Evolutionary conservation across 23 tunicate genomes (phyloP).

Genomic region (Aplidium turbinatum): DNA sequence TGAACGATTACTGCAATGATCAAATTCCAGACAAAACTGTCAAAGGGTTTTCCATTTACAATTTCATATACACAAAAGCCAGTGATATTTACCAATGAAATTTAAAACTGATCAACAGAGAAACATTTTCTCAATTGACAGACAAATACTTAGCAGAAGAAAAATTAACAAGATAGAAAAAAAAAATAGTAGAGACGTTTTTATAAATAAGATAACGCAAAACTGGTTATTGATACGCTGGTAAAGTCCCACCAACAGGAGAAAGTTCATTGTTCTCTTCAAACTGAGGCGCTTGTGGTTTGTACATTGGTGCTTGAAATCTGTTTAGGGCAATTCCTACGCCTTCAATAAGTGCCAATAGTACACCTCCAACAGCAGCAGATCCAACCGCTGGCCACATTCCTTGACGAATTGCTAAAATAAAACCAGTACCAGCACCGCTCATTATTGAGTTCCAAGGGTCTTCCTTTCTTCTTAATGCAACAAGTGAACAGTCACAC

Average conservation of each 20-base stretch:
- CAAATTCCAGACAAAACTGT: too few species aligned
- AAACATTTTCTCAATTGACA: too few species aligned
- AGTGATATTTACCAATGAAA: too few species aligned
- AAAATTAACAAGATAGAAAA: too few species aligned
- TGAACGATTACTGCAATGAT: too few species aligned
- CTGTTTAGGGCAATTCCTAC: slow-evolving; percentile 86
- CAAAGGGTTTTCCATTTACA: too few species aligned
- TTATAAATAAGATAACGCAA: not conserved
- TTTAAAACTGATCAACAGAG: too few species aligned
- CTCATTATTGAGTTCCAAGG: slow-evolving; percentile 96
- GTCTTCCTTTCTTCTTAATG: slow-evolving; percentile 85
- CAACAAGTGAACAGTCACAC: slow-evolving; percentile 93
- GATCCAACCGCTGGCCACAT: slow-evolving; percentile 79
- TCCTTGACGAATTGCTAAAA: slow-evolving; percentile 92
- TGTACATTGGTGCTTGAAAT: slow-evolving; percentile 90
- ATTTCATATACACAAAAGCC: too few species aligned
- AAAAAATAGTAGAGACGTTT: too few species aligned
- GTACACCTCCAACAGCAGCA: slow-evolving; percentile 93
- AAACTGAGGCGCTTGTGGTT: slow-evolving; percentile 83
- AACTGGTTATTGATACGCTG: slow-evolving; percentile 19
- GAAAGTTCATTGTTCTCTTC: slow-evolving; percentile 52
- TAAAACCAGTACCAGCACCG: slow-evolving; percentile 96
- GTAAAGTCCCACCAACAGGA: slow-evolving; percentile 9
- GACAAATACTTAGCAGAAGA: too few species aligned
- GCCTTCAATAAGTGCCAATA: slow-evolving; percentile 93